These are phyloP conservation scores for Drosophila pegasa DNA, from an alignment of 2,888 invertebrate genomes.

Conservation along the genomic window DNA sequence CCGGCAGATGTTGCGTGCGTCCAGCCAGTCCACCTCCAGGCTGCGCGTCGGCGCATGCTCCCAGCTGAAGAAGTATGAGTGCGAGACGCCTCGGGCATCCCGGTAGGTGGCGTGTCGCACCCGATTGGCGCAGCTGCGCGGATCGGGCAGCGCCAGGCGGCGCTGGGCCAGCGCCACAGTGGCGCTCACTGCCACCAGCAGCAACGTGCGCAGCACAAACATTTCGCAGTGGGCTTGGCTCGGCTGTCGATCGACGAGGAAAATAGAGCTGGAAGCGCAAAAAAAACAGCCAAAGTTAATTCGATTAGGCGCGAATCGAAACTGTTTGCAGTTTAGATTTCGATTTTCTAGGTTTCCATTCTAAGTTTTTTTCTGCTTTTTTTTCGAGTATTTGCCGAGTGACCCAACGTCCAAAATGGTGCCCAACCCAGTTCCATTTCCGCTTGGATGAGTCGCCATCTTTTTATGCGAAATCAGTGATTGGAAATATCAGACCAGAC, in stretches of 20 bases:
- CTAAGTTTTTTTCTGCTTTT: not conserved
- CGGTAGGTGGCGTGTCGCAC: constrained; percentile 95
- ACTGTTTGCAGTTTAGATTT: constrained; percentile 25
- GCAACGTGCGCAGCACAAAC: constrained; percentile 84
- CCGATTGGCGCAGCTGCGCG: constrained; percentile 94
- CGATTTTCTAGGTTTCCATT: not conserved
- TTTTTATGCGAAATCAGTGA: constrained; percentile 72
- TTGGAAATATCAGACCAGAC: constrained; percentile 65
- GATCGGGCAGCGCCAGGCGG: constrained; percentile 94
- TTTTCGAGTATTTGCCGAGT: constrained; percentile 10
- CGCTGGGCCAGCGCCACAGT: constrained; percentile 91
- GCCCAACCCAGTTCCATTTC: constrained; percentile 73
- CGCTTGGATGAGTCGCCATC: constrained; percentile 58
- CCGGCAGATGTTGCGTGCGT: constrained; percentile 95
- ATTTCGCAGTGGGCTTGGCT: constrained; percentile 46
- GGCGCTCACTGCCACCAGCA: constrained; percentile 89
- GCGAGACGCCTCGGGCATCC: constrained; percentile 94
- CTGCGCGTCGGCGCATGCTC: constrained; percentile 93
- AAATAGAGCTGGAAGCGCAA: constrained; percentile 28
- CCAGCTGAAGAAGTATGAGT: constrained; percentile 98
- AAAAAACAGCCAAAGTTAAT: constrained; percentile 13
- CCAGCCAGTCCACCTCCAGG: constrained; percentile 95
- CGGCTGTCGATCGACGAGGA: not conserved
- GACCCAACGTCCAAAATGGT: constrained; percentile 35
- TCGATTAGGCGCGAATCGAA: constrained; percentile 18